Percentiles rank a stretch among this genome's conserved stretches.
phyloP scores from a whole-genome alignment of 2,888 invertebrate genomes.

The Aporophyla nigra region DNA sequence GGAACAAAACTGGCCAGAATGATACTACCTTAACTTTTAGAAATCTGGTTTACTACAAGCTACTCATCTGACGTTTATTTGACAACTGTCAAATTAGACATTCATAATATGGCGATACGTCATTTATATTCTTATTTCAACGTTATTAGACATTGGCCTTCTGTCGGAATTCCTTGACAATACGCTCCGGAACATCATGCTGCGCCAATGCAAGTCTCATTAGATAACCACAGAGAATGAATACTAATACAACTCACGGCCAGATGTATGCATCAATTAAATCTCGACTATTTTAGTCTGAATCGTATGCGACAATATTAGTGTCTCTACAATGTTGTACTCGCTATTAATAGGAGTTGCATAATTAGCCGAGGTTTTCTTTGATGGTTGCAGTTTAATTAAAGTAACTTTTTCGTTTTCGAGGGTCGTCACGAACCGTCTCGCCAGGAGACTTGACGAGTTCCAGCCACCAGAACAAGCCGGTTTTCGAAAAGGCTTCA shows the following conservation, averaged over 20 bases:
- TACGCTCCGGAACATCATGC: conserved; percentile 26
- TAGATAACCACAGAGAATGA: conserved; percentile 59
- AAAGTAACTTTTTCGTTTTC: no score
- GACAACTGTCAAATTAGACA: conserved; percentile 16
- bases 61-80: conserved; percentile 4
- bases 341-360: conserved; percentile 10
- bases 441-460: no score
- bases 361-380: conserved; percentile 6
- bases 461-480: no score
- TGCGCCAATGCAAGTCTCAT: conserved; percentile 59
- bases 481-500: no score
- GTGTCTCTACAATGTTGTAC: conserved; percentile 14
- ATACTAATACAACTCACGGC: conserved; percentile 52
- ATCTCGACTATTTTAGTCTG: conserved; percentile 41
- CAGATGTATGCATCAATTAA: conserved; percentile 49
- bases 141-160: conserved; percentile 15
- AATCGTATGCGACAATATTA: conserved; percentile 29
- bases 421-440: no score
- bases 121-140: conserved; percentile 7
- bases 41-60: background rate
- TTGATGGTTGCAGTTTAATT: background rate
- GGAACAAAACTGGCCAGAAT: conserved; percentile 12
- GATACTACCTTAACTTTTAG: background rate
- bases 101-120: background rate
- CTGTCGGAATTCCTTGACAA: conserved; percentile 26